Base-by-base conservation (phyloP, 1,140 invertebrate species). In the Archegozetes longisetosus region DNA sequence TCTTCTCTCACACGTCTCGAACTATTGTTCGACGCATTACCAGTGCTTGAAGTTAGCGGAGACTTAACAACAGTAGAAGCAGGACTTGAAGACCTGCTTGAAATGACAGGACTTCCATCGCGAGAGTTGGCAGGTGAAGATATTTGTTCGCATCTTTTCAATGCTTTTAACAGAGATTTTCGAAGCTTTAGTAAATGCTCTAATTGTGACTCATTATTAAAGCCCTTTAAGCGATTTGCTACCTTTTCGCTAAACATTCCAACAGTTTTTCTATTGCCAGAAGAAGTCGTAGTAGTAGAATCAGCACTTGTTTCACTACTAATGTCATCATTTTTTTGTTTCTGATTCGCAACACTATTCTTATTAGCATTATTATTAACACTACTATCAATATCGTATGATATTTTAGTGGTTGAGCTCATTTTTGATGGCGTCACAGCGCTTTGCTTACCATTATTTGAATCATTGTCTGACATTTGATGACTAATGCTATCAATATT, bases 181-280 rank as follows among this genome's bases (percentile, higher is more conserved):
- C 71, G 53, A 12, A 73, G 62, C 23, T 68, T 65, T 60, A 70
- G 65, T 24, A 72, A 62, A 55, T 72, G 70, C 47, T 72, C 70
- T 0, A 71, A 56, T 46, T 70, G 66, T 28, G 67, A 64, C 29
- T 68, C 68, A 20, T 63, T 22, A 12, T 52, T 22, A 3, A 47
- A 40, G 1, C 3, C 25, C 27, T 58, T 58, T 24, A 58, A 29
- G 20, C 55, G 40, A 29, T n/a, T 58, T 23, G 29, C 55, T 3
- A 51, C 23, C 27, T 48, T 58, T 9, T 9, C 17, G 27, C 4
- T 26, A 14, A 47, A 58, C 23, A 48, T 50, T 9, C 55, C 40
- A 26, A 12, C 28, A 3, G 22, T 29, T 46, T 46, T n/a, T 46
- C 40, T 62, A 46, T 23, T 46, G n/a, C n/a, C n/a, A n/a, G n/a